These are phyloP conservation scores for Eutolmus rufibarbis DNA, from an alignment of 2,888 invertebrate genomes.

Conservation along the genomic window DNA sequence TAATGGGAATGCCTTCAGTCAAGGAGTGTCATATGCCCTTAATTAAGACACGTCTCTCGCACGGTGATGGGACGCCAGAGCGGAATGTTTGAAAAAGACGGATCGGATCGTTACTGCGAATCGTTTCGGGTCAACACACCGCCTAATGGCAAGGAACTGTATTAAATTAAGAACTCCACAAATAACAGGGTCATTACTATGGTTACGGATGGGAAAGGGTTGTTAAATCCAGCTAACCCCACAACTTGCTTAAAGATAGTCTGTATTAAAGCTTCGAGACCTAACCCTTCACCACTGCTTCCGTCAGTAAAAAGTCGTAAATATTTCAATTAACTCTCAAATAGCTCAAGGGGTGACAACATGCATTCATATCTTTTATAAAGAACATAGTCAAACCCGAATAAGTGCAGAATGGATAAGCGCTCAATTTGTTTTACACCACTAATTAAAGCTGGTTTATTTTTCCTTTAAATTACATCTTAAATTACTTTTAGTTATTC, in stretches of 20 bases:
- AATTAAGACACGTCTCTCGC: slow-evolving; percentile 13
- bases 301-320: too few relatives aligned
- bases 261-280: background rate
- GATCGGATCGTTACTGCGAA: slow-evolving; percentile 9
- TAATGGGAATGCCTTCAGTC: slow-evolving; percentile 6
- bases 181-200: background rate
- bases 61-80: background rate
- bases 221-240: background rate
- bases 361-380: background rate
- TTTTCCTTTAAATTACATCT: too few relatives aligned
- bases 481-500: too few relatives aligned
- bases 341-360: background rate
- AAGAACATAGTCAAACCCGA: background rate
- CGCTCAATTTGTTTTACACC: too few relatives aligned
- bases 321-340: background rate
- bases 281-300: background rate
- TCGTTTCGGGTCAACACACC: background rate
- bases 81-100: background rate
- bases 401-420: too few relatives aligned
- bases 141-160: background rate
- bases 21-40: slow-evolving; percentile 21
- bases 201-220: background rate
- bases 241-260: background rate
- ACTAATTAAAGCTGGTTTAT: too few relatives aligned
- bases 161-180: background rate